A percentile compares a stretch with the other conserved stretches of the same genome.
Evolutionary conservation across 2,888 invertebrate species (phyloP).

Genomic region (Griposia aprilina): DNA sequence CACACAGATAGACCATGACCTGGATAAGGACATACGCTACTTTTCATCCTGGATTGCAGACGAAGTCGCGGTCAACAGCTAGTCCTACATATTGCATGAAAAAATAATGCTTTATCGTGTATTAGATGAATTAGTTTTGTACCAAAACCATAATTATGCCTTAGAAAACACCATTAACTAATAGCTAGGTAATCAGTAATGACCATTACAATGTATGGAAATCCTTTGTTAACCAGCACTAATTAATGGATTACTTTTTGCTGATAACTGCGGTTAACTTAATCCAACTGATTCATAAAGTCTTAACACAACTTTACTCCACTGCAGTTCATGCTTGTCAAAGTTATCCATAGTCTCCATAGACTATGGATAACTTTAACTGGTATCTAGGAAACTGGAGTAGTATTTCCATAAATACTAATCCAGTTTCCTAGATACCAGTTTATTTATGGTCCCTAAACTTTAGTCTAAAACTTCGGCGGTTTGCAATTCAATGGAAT

Average conservation of each 20-base stretch:
- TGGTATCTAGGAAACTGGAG: too few relatives aligned
- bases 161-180: background rate
- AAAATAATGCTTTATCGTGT: background rate
- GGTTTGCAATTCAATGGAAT: slow-evolving; percentile 50
- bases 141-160: background rate
- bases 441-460: slow-evolving; percentile 45
- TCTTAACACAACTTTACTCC: slow-evolving; percentile 2
- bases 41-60: too few relatives aligned
- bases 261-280: background rate
- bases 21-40: too few relatives aligned
- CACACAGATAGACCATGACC: too few relatives aligned
- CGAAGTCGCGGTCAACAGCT: too few relatives aligned
- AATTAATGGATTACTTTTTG: background rate
- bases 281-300: slow-evolving; percentile 21
- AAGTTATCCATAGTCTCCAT: slow-evolving; percentile 19
- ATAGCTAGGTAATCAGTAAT: background rate
- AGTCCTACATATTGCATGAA: background rate
- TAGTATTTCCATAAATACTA: too few relatives aligned
- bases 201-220: background rate
- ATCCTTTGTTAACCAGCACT: background rate
- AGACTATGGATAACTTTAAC: too few relatives aligned
- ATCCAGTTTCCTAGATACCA: slow-evolving; percentile 17
- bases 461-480: slow-evolving; percentile 37
- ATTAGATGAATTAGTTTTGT: background rate
- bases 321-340: slow-evolving; percentile 11